Base-by-base conservation (phyloP, 1,140 invertebrate genomes). In the Antheraea pernyi region DNA sequence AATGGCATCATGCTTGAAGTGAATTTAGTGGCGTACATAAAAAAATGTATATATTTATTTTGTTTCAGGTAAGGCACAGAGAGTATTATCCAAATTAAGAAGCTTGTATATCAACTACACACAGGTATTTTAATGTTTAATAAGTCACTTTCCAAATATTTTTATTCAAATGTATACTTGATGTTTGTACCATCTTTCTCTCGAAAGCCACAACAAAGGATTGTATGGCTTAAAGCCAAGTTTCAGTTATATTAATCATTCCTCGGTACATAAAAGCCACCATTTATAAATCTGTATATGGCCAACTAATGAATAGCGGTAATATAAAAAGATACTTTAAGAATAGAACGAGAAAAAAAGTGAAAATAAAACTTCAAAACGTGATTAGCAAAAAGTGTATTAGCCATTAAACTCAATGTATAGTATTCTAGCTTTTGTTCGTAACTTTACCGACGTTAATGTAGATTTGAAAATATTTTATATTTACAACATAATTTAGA, bases 41-140 rank as follows among this genome's bases (percentile, higher is more conserved):
- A 53, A 53, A 13, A 53, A 13, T 53, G 0, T 11, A 16, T 6
- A 53, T 53, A 16, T 53, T 11, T 53, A 53, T 53, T 53, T 84
- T 81, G 77, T 85, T 85, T 73, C 83, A 85, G 83, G 83, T 85
- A 85, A 80, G 79, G 42, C 66, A 53, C 19, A 18, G 8, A 59
- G 16, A 16, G 5, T 13, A 53, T 53, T 36, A 67, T 65, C 16
- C 18, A 42, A 19, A 42, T 46, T 19, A 39, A 18, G 18, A 19
- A 65, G 7, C 2, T 19, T 8, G 18, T 19, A 65, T 48, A 46
- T 13, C 19, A 22, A 19, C 0, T 18, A n/a, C 10, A 30, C 16
- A 1, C 37, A 65, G 64, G 64, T 65, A 65, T 65, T 53, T 48
- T 48, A 39, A 65, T 65, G 46, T 53, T 48, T 46, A 65, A 48